These are phyloP conservation scores for Gonioctena quinquepunctata DNA, from an alignment of 1,140 invertebrate genomes.

Conservation along the genomic window DNA sequence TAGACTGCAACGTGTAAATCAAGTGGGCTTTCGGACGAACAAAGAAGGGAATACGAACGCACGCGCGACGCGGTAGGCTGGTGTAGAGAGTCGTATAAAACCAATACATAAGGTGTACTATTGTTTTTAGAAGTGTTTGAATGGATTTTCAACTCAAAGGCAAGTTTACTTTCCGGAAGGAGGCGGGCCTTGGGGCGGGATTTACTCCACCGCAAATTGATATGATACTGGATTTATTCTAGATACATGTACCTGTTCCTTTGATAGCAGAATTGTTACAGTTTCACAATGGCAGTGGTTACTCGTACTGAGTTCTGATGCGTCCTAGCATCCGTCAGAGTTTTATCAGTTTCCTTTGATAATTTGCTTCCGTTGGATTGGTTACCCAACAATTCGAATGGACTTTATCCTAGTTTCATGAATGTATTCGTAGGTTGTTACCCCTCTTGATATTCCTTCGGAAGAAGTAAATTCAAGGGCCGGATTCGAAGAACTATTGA, in stretches of 20 bases:
- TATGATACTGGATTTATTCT: slow-evolving; percentile 28
- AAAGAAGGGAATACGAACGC: slow-evolving; percentile 21
- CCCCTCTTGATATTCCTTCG: too few species aligned
- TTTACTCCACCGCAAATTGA: slow-evolving; percentile 27
- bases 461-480: too few species aligned
- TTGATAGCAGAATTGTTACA: background rate
- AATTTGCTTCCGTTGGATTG: too few species aligned
- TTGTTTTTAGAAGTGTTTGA: slow-evolving; percentile 37
- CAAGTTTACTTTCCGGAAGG: slow-evolving; percentile 27
- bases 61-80: slow-evolving; percentile 34
- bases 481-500: too few species aligned
- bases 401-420: too few species aligned
- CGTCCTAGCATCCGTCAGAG: background rate
- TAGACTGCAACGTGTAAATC: slow-evolving; percentile 22
- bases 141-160: slow-evolving; percentile 33
- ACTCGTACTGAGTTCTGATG: background rate
- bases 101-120: slow-evolving; percentile 39
- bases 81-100: slow-evolving; percentile 31
- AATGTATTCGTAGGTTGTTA: background rate
- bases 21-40: background rate
- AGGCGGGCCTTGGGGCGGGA: slow-evolving; percentile 30
- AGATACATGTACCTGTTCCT: background rate
- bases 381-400: too few species aligned
- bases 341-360: too few species aligned
- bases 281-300: background rate